Evolutionary conservation across 2,888 invertebrate species (phyloP).

Genomic region (Aspidiotus rigidus): DNA sequence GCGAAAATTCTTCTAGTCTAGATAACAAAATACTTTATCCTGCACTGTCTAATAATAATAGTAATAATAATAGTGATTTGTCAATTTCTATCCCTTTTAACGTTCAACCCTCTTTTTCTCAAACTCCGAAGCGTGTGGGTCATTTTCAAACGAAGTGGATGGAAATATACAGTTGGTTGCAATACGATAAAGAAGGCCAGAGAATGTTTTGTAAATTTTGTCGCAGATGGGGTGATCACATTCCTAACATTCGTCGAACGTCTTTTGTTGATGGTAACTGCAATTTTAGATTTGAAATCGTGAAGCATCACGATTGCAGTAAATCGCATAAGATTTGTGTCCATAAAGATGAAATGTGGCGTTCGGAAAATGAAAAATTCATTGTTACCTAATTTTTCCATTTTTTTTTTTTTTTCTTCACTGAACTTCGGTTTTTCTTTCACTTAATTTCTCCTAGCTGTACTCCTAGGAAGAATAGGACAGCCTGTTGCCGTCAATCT

Average conservation of each 20-base stretch:
- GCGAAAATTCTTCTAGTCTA: no score
- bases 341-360: constrained; percentile 45
- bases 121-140: constrained; percentile 49
- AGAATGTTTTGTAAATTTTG: constrained; percentile 66
- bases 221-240: constrained; percentile 56
- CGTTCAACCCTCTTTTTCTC: background rate
- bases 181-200: constrained; percentile 57
- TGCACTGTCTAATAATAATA: no score
- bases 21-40: no score
- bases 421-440: no score
- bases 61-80: background rate
- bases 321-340: constrained; percentile 64
- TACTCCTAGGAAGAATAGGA: no score
- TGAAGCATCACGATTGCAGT: constrained; percentile 69
- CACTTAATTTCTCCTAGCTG: no score
- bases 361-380: constrained; percentile 32
- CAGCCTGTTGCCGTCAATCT: no score
- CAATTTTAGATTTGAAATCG: constrained; percentile 66
- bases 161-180: constrained; percentile 60
- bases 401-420: no score
- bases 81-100: background rate
- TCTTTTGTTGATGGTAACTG: constrained; percentile 69
- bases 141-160: constrained; percentile 61
- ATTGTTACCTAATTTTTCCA: background rate
- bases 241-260: constrained; percentile 63